phyloP scores from a whole-genome alignment of 2,888 invertebrate species.

The Cryptocephalus moraei region DNA sequence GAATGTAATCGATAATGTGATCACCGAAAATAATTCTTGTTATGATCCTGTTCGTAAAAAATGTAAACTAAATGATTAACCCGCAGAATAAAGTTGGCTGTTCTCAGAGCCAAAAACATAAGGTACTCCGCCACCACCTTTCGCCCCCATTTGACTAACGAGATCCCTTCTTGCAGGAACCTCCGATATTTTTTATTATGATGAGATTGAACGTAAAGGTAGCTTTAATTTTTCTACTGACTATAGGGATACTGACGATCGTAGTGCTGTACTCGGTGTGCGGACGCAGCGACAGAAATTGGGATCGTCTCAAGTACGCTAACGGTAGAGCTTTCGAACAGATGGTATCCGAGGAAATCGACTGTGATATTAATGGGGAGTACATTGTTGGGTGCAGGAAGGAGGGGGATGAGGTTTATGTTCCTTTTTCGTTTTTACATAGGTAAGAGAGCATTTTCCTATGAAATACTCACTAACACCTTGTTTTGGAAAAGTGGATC shows the following conservation, averaged over 20 bases:
- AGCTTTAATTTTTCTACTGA: conserved; percentile 54
- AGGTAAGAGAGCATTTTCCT: conserved; percentile 38
- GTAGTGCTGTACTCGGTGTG: conserved; percentile 69
- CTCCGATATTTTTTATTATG: conserved; percentile 48
- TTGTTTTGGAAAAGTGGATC: no score
- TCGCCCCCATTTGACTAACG: no score
- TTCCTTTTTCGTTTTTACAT: conserved; percentile 87
- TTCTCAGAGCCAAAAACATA: conserved; percentile 2
- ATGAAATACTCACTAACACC: no score
- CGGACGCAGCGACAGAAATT: conserved; percentile 33
- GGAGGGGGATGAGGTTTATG: conserved; percentile 67
- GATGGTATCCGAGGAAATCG: conserved; percentile 56
- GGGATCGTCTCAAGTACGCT: conserved; percentile 16
- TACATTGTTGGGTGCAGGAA: conserved; percentile 38
- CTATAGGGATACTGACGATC: conserved; percentile 56
- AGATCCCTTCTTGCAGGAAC: conserved; percentile 27
- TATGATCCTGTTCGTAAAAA: background rate
- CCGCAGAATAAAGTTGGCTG: conserved; percentile 3
- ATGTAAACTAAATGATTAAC: conserved; percentile 6
- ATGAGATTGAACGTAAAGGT: conserved; percentile 72
- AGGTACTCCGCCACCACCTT: no score
- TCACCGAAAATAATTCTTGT: background rate
- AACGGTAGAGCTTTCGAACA: conserved; percentile 30
- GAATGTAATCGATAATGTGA: conserved; percentile 5
- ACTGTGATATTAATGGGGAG: conserved; percentile 83